Percentiles rank a stretch among this genome's conserved stretches.
Evolutionary conservation across 2,797 vertebrate species (phyloP).

Genomic region (Acanthiza pusilla): DNA sequence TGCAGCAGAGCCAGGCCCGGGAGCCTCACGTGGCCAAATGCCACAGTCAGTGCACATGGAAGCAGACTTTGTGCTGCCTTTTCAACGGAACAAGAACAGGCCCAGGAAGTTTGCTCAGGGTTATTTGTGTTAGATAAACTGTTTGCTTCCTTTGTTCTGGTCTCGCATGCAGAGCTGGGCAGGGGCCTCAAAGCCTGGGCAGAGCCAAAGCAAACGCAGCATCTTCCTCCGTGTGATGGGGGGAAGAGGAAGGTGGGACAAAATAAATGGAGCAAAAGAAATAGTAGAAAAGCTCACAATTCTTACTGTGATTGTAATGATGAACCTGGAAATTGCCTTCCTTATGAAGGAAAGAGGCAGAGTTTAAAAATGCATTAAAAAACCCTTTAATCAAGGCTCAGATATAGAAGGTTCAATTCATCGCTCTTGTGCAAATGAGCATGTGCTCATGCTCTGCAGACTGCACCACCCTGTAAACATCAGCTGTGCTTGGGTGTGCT

Average conservation of each 20-base stretch:
- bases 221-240: not conserved
- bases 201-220: not conserved
- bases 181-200: not conserved
- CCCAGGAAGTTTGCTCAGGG: conserved; percentile 55
- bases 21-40: not conserved
- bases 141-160: conserved; percentile 21
- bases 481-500: not conserved
- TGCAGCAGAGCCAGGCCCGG: not conserved
- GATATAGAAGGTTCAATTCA: accelerated
- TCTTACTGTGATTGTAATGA: not conserved
- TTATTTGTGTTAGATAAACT: conserved; percentile 60
- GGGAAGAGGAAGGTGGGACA: not conserved
- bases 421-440: not conserved
- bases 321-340: not conserved
- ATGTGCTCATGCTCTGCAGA: not conserved
- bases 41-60: accelerated
- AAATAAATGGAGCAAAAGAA: not conserved
- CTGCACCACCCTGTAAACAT: not conserved
- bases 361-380: not conserved
- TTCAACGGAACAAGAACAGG: not conserved
- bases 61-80: not conserved
- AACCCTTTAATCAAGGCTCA: not conserved
- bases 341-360: not conserved
- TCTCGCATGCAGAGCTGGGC: not conserved
- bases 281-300: not conserved